Percentiles rank a stretch among this genome's conserved stretches.
phyloP scores from a whole-genome alignment of 2,888 invertebrate species.

The Heteromurus nitidus region DNA sequence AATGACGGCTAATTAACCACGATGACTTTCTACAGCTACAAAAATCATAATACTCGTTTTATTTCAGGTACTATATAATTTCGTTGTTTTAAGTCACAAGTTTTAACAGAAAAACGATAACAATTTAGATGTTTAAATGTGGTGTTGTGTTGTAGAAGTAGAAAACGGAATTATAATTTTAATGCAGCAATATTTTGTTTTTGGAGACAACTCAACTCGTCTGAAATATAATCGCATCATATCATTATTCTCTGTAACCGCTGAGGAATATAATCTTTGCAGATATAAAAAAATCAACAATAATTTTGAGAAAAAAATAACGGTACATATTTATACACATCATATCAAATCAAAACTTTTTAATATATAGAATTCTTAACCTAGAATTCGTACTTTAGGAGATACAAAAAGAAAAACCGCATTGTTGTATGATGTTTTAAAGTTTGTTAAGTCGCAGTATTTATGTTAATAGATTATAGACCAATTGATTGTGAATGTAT shows the following conservation, averaged over 20 bases:
- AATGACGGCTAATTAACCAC: too few relatives aligned
- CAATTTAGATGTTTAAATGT: not conserved
- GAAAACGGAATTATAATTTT: too few relatives aligned
- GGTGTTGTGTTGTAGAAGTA: too few relatives aligned
- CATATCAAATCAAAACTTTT: too few relatives aligned
- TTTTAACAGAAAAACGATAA: not conserved
- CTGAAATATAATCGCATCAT: slow-evolving; percentile 15
- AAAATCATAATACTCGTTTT: slow-evolving; percentile 20
- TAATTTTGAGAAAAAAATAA: slow-evolving; percentile 2
- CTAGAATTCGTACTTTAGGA: too few relatives aligned
- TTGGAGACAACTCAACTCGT: too few relatives aligned
- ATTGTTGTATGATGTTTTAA: not conserved
- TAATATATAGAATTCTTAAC: too few relatives aligned
- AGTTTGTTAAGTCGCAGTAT: not conserved
- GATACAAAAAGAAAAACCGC: not conserved
- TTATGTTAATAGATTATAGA: slow-evolving; percentile 1
- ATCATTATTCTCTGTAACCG: not conserved
- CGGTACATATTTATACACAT: slow-evolving; percentile 1
- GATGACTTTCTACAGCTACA: not conserved
- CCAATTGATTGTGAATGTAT: not conserved
- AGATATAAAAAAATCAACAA: slow-evolving; percentile 4
- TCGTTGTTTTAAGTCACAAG: not conserved
- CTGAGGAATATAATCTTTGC: not conserved
- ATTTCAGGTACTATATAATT: slow-evolving; percentile 19
- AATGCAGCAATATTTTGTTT: too few relatives aligned